These are phyloP conservation scores for Diaprepes abbreviatus DNA, from an alignment of 2,888 invertebrate genomes.

Conservation along the genomic window DNA sequence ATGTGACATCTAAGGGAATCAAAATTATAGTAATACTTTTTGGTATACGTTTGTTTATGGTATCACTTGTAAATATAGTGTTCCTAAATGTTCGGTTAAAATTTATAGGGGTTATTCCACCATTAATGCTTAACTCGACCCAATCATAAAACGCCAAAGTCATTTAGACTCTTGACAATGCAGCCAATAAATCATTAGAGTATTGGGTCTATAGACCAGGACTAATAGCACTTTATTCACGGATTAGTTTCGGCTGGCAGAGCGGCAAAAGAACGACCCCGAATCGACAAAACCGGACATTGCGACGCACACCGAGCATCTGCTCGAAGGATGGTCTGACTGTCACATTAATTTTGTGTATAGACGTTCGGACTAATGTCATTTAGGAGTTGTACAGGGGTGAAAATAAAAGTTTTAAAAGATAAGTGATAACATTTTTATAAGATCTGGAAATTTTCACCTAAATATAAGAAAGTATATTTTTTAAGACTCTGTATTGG, in stretches of 20 bases:
- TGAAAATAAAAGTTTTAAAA: neutral
- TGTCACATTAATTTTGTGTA: slow-evolving; percentile 33
- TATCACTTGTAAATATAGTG: no score
- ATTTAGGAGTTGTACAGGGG: neutral
- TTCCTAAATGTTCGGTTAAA: no score
- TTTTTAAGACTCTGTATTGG: no score
- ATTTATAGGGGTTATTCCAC: neutral
- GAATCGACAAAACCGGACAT: slow-evolving; percentile 32
- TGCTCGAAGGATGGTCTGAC: slow-evolving; percentile 24
- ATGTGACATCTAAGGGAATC: no score
- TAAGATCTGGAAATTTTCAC: no score
- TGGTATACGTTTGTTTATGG: no score
- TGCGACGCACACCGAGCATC: slow-evolving; percentile 35
- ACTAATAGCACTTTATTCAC: slow-evolving; percentile 67
- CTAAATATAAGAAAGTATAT: no score
- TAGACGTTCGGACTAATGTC: slow-evolving; percentile 5
- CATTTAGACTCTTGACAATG: slow-evolving; percentile 36
- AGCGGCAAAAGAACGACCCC: slow-evolving; percentile 55
- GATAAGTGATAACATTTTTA: no score
- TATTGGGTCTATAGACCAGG: slow-evolving; percentile 64
- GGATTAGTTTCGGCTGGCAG: slow-evolving; percentile 64
- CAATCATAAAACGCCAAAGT: slow-evolving; percentile 23
- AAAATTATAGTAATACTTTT: no score
- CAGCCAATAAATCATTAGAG: slow-evolving; percentile 63
- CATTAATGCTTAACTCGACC: neutral